Evolutionary conservation across 2,888 invertebrate genomes (phyloP).

Genomic region (Drosophila villosipedis): DNA sequence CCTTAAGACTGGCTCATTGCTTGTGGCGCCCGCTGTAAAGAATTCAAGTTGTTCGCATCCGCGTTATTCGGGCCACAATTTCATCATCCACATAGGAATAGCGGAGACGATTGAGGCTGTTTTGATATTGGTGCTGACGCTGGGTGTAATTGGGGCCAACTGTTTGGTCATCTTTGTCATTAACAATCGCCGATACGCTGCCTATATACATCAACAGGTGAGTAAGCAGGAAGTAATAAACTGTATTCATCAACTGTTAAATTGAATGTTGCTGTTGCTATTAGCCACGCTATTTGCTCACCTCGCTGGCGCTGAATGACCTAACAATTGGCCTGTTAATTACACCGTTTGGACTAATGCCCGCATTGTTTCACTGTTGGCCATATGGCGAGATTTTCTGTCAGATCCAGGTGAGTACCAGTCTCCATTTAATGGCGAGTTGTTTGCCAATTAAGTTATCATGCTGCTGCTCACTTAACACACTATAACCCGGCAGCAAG

Average conservation of each 20-base stretch:
- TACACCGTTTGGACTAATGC: slow-evolving; percentile 93
- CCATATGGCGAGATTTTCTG: slow-evolving; percentile 95
- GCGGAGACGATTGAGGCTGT: slow-evolving; percentile 91
- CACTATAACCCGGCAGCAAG: slow-evolving; percentile 2
- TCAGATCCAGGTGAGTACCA: slow-evolving; percentile 92
- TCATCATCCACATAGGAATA: slow-evolving; percentile 88
- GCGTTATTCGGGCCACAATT: slow-evolving; percentile 88
- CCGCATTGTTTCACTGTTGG: slow-evolving; percentile 95
- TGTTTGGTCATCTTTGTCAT: slow-evolving; percentile 92
- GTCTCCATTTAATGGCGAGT: not conserved
- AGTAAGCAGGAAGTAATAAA: slow-evolving; percentile 52
- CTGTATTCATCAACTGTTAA: slow-evolving; percentile 8
- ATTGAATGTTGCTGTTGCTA: slow-evolving; percentile 31
- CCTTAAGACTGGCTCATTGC: slow-evolving; percentile 88
- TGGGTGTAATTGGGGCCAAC: slow-evolving; percentile 93
- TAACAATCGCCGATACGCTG: slow-evolving; percentile 93
- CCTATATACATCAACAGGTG: slow-evolving; percentile 95
- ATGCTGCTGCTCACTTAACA: slow-evolving; percentile 29
- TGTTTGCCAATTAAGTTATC: slow-evolving; percentile 33
- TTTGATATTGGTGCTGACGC: slow-evolving; percentile 90
- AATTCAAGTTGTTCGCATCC: slow-evolving; percentile 94
- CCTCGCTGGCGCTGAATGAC: slow-evolving; percentile 94
- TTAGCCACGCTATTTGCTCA: slow-evolving; percentile 94
- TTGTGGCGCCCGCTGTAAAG: slow-evolving; percentile 92
- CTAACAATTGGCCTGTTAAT: slow-evolving; percentile 94